A percentile compares a stretch with the other conserved stretches of the same genome.
phyloP scores from a whole-genome alignment of 2,888 invertebrate genomes.

The Agriopis leucophaearia region DNA sequence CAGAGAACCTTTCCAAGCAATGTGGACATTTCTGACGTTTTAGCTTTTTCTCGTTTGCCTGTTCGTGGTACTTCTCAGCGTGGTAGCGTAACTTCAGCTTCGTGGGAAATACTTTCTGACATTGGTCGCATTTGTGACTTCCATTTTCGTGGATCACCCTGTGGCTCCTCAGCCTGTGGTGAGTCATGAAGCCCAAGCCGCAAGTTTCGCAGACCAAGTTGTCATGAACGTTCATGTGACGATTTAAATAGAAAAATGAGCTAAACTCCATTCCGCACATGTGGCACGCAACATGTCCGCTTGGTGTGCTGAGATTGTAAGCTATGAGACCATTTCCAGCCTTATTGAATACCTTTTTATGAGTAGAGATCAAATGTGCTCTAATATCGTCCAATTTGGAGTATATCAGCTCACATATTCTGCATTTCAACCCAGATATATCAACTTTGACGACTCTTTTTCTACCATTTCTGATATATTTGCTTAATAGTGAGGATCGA shows the following conservation, averaged over 20 bases:
- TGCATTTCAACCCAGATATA: constrained; percentile 73
- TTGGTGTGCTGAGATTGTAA: constrained; percentile 66
- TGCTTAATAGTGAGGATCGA: constrained; percentile 64
- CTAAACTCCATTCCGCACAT: constrained; percentile 73
- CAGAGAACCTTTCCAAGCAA: constrained; percentile 75
- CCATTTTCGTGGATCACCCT: constrained; percentile 75
- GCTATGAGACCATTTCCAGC: constrained; percentile 78
- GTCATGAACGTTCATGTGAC: constrained; percentile 79
- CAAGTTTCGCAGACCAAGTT: constrained; percentile 79
- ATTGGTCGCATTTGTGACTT: constrained; percentile 71
- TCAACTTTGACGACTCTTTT: constrained; percentile 77
- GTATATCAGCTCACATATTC: constrained; percentile 70
- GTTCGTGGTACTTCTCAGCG: constrained; percentile 71
- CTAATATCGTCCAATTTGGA: constrained; percentile 73
- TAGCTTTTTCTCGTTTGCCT: constrained; percentile 66
- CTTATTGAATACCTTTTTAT: constrained; percentile 74
- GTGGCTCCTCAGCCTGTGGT: constrained; percentile 74
- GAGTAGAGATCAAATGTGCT: constrained; percentile 63
- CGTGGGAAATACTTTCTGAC: constrained; percentile 70
- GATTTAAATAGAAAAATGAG: constrained; percentile 74
- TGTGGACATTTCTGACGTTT: constrained; percentile 78
- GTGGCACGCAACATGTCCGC: constrained; percentile 70
- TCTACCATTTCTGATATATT: constrained; percentile 71
- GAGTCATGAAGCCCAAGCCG: constrained; percentile 77
- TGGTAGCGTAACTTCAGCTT: constrained; percentile 76